Base-by-base conservation (phyloP, 2,113 vertebrate species). In the Pelecanoides urinatrix region DNA sequence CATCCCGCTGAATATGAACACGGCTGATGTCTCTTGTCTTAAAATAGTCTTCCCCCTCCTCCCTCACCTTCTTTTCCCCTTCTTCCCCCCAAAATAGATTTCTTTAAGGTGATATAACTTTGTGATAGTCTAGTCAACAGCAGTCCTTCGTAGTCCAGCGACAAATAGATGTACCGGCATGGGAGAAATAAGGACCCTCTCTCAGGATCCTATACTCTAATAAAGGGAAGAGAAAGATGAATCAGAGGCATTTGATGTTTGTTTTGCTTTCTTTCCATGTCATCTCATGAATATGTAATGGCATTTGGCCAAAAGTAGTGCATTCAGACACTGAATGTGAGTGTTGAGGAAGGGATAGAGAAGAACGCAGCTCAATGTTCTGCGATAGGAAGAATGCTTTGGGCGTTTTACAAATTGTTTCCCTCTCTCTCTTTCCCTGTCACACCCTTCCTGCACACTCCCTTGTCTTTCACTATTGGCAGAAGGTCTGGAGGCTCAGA, bases 111-210 rank as follows among this genome's bases (percentile, higher is more conserved):
- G 9, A 5, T 86, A 25, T 32, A 87, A 75, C 58, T 8, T 18
- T 84, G 2, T 2, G 7, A 22, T 74, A 55, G 10, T 71, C 56
- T 25, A 40, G 49, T 71, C 17, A 59, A 21, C 12, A 81, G 10
- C 30, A 59, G 42, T 29, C 10, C 15, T 86, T 88, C 0, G 0
- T 44, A 55, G 29, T 56, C 16, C 38, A 68, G 17, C 21, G 11
- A 63, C 52, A 74, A 61, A 88, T 19, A 55, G 30, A 47, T 67
- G 6, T 44, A 29, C 27, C 6, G 10, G 6, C 32, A 47, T 25
- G n/a, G 26, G 90, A 65, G 32, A 45, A 86, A 9, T 32, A 65
- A 47, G 26, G 11, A 4, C 8, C 10, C 70, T 85, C 45, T 73
- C 29, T 92, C 26, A 26, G 20, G 26, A 56, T 59, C 10, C 9